Percentiles rank a stretch among this genome's conserved stretches.
phyloP scores from a whole-genome alignment of 2,797 vertebrate species.

The Halcyon smyrnensis region DNA sequence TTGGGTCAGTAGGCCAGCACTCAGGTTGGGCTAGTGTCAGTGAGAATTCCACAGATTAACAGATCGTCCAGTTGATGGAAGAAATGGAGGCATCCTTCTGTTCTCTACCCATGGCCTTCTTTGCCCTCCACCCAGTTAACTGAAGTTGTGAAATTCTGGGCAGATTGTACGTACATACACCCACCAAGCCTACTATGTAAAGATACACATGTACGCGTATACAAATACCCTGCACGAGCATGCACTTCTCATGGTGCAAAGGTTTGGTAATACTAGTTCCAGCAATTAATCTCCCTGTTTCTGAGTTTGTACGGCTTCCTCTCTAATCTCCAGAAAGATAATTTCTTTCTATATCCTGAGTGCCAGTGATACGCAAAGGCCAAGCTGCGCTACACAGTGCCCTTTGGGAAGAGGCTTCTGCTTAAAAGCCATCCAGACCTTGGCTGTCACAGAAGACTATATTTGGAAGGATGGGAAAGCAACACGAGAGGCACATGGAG shows the following conservation, averaged over 20 bases:
- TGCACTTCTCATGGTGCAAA: not conserved
- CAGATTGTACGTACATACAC: not conserved
- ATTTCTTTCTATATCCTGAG: constrained; percentile 3
- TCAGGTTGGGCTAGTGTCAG: not conserved
- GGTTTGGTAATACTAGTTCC: not conserved
- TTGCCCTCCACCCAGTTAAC: not conserved
- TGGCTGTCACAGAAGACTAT: not conserved
- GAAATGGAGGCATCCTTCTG: not conserved
- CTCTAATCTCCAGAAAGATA: constrained; percentile 14
- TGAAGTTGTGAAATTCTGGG: not conserved
- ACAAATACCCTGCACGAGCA: not conserved
- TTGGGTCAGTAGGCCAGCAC: not conserved
- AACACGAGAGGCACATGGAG: constrained; percentile 54
- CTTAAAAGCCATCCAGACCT: constrained; percentile 17
- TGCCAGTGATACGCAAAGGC: not conserved
- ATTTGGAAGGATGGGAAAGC: constrained; percentile 56
- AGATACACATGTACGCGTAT: not conserved
- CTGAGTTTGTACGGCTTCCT: not conserved
- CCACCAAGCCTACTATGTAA: not conserved
- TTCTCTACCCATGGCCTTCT: not conserved
- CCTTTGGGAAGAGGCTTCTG: constrained; percentile 36
- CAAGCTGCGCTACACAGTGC: not conserved
- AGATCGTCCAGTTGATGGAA: not conserved
- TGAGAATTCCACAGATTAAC: not conserved
- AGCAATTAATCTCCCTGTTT: not conserved